Evolutionary conservation across 2,113 vertebrate genomes (phyloP), one percentile per base, ranked within the genome.

Genomic region (Centrocercus urophasianus): DNA sequence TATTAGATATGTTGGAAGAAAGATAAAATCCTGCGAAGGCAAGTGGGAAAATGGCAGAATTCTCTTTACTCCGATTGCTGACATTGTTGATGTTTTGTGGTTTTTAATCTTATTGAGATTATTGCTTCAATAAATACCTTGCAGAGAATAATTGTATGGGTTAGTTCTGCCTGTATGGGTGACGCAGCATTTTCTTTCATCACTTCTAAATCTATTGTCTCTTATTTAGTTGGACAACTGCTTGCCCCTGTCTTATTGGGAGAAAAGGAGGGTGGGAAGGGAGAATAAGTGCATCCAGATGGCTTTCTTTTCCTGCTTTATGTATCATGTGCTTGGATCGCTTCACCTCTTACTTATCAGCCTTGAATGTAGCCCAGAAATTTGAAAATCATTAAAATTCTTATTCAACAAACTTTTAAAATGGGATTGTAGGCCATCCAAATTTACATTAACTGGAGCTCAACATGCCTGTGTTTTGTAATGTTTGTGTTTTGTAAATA

Each of bases 251-350:
- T 91, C 43, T 93, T 89, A 40, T 40, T 93, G 90, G 80, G 88
- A 86, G 86, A 90, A 78, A 94, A 92, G 81, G 65, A 83, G 92
- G 38, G 57, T 91, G 80, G 90, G 76, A 93, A 45, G 83, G 38
- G 67, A 61, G 66, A 91, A 9, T 92, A 93, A 94, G 59, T 94
- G 72, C 86, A 92, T 89, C 90, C 94, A 96, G 71, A 93, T 96
- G 93, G 36, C 13, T 88, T 96, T 72, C 66, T 95, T 61, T 95
- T 88, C 36, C 79, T 92, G 86, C 67, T 79, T 88, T 48, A 42
- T 73, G 82, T 92, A 74, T 95, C 42, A 27, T 71, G 20, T 42
- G 32, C 61, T 86, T 54, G 59, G 83, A 86, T 86, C 18, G 0
- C 86, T 95, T 91, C 56, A 86, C 47, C 38, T 91, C 85, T 89